phyloP scores from a whole-genome alignment of 2,113 vertebrate species.

The Plecturocebus donacophilus region DNA sequence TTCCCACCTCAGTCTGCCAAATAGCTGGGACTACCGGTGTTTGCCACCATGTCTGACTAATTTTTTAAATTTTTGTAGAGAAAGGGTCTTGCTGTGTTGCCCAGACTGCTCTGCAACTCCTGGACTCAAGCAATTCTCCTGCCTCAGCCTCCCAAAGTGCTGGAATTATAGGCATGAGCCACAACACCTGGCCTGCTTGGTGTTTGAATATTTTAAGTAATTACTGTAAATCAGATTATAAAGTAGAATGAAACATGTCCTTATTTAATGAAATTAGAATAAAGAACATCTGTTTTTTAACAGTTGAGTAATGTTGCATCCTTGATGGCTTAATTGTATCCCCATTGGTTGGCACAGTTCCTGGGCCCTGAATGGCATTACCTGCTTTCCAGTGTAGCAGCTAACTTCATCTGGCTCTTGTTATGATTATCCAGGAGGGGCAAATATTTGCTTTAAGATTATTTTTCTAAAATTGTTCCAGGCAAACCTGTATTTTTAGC shows the following conservation, averaged over 20 bases:
- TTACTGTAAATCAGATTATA: background rate
- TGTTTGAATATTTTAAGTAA: conserved; percentile 5
- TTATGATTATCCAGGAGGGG: background rate
- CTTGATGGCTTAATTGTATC: background rate
- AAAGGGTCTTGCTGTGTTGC: too few species aligned
- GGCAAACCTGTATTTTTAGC: background rate
- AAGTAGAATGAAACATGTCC: background rate
- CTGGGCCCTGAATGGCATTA: background rate
- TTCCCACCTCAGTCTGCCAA: too few species aligned
- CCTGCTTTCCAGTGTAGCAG: background rate
- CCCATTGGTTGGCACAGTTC: background rate
- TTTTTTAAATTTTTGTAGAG: too few species aligned
- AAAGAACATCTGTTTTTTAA: conserved; percentile 39
- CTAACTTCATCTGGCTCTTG: background rate
- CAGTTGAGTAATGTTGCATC: background rate
- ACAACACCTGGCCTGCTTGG: background rate
- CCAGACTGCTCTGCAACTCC: too few species aligned
- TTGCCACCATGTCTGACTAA: too few species aligned
- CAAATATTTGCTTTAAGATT: background rate
- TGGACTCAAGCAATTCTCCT: too few species aligned
- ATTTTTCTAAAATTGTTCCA: background rate
- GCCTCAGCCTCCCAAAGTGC: too few species aligned
- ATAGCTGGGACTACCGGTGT: too few species aligned
- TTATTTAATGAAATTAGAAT: conserved; percentile 38
- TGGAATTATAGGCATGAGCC: too few species aligned